Evolutionary conservation across 2,888 invertebrate species (phyloP), one percentile per base, ranked within the genome.

Genomic region (Drosophila kanekoi): DNA sequence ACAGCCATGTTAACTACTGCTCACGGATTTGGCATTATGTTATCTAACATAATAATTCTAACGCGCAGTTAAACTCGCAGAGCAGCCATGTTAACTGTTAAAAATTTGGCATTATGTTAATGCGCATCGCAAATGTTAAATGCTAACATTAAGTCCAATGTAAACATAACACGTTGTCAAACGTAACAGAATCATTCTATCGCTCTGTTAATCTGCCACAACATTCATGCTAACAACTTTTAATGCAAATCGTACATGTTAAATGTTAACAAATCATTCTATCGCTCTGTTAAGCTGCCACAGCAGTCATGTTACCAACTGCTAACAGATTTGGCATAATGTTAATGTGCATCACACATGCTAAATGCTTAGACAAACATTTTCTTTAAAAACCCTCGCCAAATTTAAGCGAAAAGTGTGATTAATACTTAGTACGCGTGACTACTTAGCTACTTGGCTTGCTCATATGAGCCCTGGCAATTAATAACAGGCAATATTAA

Each of bases 401-500:
- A 23, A 40, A 40, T 32, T 23, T 37, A 5, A 38, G 35, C 14
- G 37, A 43, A 52, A 62, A 71, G 28, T 53, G 16, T 58, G 41
- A 49, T 64, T 73, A 64, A 77, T 59, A 48, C 44, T 77, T 43
- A 37, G 45, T 43, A 58, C 48, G 13, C 53, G 16, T 38, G 32
- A 14, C 37, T 51, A 23, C 37, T 20, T 32, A 28, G 40, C 69
- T 60, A 58, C 45, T 62, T 49, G 48, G 33, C 70, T 49, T 69
- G 45, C 32, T 43, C 13, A 9, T 33, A 20, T 43, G 18, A 45
- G 35, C 44, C 38, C 57, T 52, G 75, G 60, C 67, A 78, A 71
- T 81, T 78, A 77, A 79, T 79, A 87, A 78, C 53, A 59, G 51
- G 38, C 75, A 74, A 78, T 77, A 68, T 69, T 59, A 77, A 81